These are phyloP conservation scores for Chloroceryle amazona DNA, from an alignment of 2,797 vertebrate genomes.

Conservation along the genomic window DNA sequence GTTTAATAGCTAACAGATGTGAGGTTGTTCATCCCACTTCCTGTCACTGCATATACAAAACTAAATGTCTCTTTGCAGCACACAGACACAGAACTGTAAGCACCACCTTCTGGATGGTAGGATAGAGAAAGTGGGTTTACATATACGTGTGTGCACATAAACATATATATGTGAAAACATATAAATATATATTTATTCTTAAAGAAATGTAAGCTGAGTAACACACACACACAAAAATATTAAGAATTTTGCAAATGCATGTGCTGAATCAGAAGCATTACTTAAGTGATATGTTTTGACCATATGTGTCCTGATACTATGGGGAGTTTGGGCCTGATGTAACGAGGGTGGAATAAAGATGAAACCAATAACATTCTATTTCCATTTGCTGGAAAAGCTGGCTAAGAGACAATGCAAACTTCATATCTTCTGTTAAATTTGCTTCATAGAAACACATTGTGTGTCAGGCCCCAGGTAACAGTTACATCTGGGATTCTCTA, in stretches of 20 bases:
- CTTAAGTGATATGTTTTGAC: not conserved
- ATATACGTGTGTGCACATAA: not conserved
- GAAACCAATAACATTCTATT: slow-evolving; percentile 45
- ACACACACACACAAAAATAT: not conserved
- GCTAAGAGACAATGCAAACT: not conserved
- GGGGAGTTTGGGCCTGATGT: not conserved
- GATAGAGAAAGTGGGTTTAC: not conserved
- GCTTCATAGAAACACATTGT: not conserved
- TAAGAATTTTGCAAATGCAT: not conserved
- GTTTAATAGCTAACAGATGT: slow-evolving; percentile 49
- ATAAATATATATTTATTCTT: not conserved
- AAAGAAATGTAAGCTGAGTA: not conserved
- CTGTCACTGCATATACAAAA: slow-evolving; percentile 9
- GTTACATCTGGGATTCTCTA: not conserved
- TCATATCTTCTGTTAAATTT: not conserved
- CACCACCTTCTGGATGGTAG: not conserved
- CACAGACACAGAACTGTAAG: not conserved
- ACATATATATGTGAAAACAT: not conserved
- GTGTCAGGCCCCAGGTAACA: not conserved
- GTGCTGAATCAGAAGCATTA: slow-evolving; percentile 25
- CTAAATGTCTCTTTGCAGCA: not conserved
- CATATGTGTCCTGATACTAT: slow-evolving; percentile 7
- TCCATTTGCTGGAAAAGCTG: slow-evolving; percentile 55
- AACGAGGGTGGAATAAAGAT: slow-evolving; percentile 48
- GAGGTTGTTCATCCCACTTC: slow-evolving; percentile 13